Conservation (phyloP, 1,140 invertebrate species). For the Zaprionus ornatus region DNA sequence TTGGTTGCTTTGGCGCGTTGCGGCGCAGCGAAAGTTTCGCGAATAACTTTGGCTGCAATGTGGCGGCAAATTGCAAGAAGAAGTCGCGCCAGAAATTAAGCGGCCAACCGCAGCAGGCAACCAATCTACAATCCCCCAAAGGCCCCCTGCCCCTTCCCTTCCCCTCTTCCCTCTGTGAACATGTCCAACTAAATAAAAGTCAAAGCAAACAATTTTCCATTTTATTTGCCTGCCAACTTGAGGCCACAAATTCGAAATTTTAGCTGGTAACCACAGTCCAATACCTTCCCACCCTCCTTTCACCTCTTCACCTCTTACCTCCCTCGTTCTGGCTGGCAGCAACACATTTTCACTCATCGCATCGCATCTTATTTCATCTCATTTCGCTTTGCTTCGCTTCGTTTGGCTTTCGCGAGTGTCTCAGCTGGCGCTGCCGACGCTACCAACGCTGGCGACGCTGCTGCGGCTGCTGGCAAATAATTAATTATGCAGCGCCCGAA, state of each 20-base stretch:
- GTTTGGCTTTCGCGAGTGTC: constrained; percentile 33
- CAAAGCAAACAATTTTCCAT: constrained; percentile 67
- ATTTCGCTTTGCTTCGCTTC: constrained; percentile 39
- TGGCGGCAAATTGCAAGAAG: constrained; percentile 73
- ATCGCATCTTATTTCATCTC: constrained; percentile 32
- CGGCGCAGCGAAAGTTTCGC: constrained; percentile 22
- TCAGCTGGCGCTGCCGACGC: constrained; percentile 20
- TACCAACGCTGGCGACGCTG: neutral
- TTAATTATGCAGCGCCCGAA: constrained; percentile 71
- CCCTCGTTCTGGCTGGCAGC: neutral
- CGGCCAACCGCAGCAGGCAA: constrained; percentile 56
- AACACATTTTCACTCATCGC: constrained; percentile 42
- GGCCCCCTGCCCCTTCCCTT: neutral
- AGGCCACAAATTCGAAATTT: constrained; percentile 60
- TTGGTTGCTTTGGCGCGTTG: constrained; percentile 2
- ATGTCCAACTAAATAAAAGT: constrained; percentile 70
- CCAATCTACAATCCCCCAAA: neutral
- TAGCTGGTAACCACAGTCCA: constrained; percentile 2
- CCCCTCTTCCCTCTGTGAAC: constrained; percentile 13
- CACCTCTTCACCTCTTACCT: neutral
- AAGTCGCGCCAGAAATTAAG: constrained; percentile 70
- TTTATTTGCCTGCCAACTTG: constrained; percentile 61
- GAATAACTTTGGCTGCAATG: constrained; percentile 61
- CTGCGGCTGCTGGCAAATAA: constrained; percentile 51
- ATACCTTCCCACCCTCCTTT: neutral